Evolutionary conservation across 2,113 vertebrate species (phyloP), one percentile per base, ranked within the genome.

Genomic region (Saccopteryx leptura): DNA sequence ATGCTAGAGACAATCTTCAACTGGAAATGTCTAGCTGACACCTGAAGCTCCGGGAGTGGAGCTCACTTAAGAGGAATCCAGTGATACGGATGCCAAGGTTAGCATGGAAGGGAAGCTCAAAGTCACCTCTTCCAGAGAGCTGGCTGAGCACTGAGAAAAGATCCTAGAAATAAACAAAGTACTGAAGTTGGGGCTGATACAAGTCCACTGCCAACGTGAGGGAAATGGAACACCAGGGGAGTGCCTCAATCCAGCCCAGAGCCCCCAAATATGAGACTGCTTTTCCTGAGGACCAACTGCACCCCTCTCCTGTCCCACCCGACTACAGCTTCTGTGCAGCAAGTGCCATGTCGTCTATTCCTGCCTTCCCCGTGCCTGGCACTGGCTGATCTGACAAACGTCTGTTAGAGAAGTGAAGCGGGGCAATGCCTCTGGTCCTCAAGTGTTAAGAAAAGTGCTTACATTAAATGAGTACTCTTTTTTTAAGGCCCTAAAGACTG

Each of bases 201-300:
- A 12, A 28, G 68, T 4, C 39, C 10, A 68, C 61, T 18, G 11
- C 79, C 39, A 60, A 0, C 33, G 13, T 18, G 8, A 68, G 61
- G 31, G n/a, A 12, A 28, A 19, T 0, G 0, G 3, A 58, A 24
- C 2, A 48, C 17, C 0, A n/a, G 28, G 33, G 12, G 31, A n/a
- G 50, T 21, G 24, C 61, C 60, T 63, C 24, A 13, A n/a, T 17
- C 33, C 19, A 60, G 89, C 11, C 31, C 61, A 33, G 56, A 50
- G 31, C 14, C 56, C 54, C 26, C 50, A 79, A 28, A 17, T 50
- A 56, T 56, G 39, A 88, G 28, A 8, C 23, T 52, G 48, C 63
- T 31, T 50, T 56, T 60, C 54, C 61, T 28, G 46, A 50, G 65
- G 19, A 52, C 5, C 46, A 46, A 26, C 7, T 24, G 13, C 11